Evolutionary conservation across 2,113 vertebrate genomes (phyloP), one percentile per base, ranked within the genome.

Genomic region (Cathartes aura): DNA sequence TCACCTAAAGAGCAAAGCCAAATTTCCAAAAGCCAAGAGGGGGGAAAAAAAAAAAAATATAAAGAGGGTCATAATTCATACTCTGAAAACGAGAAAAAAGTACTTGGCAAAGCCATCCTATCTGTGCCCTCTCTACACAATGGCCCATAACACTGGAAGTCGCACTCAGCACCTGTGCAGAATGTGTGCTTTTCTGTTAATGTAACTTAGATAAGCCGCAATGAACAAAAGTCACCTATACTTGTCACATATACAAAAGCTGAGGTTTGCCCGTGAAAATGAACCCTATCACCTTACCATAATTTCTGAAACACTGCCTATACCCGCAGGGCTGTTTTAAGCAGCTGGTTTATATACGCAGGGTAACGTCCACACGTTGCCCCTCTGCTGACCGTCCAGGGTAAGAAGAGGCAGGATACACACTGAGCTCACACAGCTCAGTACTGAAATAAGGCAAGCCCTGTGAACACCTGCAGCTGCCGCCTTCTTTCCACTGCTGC

Each of bases 401-500:
- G 30, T 1, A 42, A 38, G 50, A 58, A 23, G 30, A 43, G 30
- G 48, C 52, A 47, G 60, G 47, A 12, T 34, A 53, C 8, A 9
- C 7, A 4, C 34, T 14, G 55, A 48, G 73, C 55, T 79, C 64
- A 17, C 63, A 13, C 21, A 23, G 59, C 48, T 76, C 7, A 6
- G 20, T 3, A 6, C 78, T 16, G 43, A 36, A 59, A 27, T 53
- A 17, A 82, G 36, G 55, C 58, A 23, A 82, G 29, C 20, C 36
- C 71, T 2, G 1, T 0, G 45, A 32, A 20, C 38, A 70, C 22
- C 74, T 48, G 55, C 63, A 81, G 82, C 86, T 40, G 52, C 66
- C 0, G 0, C 52, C 76, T 52, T 16, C 42, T 24, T 29, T 21
- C 24, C 36, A 47, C 45, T 1, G 66, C 85, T 45, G n/a, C 0